Evolutionary conservation across 2,888 invertebrate genomes (phyloP).

Genomic region (Lasiommata megera): DNA sequence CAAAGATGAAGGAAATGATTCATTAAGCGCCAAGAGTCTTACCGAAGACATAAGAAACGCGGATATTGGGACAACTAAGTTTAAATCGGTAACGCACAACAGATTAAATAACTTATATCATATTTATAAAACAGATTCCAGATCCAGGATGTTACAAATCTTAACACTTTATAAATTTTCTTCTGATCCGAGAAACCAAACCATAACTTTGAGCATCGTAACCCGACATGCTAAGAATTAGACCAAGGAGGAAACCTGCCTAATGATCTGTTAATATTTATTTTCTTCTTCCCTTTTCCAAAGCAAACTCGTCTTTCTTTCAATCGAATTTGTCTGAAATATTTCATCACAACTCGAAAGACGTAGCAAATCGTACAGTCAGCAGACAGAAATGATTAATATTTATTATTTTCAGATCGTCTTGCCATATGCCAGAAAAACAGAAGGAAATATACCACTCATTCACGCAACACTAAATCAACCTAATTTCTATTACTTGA

Average conservation of each 20-base stretch:
- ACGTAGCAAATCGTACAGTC: not conserved
- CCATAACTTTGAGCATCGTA: too few relatives aligned
- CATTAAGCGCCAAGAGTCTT: slow-evolving; percentile 36
- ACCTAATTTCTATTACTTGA: slow-evolving; percentile 68
- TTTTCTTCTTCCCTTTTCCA: too few relatives aligned
- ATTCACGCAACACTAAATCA: slow-evolving; percentile 56
- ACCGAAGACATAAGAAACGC: slow-evolving; percentile 39
- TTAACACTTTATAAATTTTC: too few relatives aligned
- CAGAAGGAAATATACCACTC: slow-evolving; percentile 44
- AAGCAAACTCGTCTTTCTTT: too few relatives aligned
- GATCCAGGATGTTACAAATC: too few relatives aligned
- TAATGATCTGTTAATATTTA: too few relatives aligned
- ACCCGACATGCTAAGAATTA: too few relatives aligned
- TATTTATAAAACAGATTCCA: too few relatives aligned
- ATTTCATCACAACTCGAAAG: too few relatives aligned
- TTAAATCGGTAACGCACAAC: slow-evolving; percentile 33
- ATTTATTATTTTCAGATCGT: not conserved
- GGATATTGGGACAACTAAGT: slow-evolving; percentile 41
- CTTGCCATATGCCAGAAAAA: slow-evolving; percentile 28
- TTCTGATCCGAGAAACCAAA: too few relatives aligned
- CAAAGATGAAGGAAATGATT: slow-evolving; percentile 24
- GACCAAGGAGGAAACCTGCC: too few relatives aligned
- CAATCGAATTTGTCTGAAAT: too few relatives aligned
- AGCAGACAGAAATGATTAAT: not conserved
- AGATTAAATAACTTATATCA: not conserved